Conservation (phyloP, 2,888 invertebrate species). For the Amiota minor region DNA sequence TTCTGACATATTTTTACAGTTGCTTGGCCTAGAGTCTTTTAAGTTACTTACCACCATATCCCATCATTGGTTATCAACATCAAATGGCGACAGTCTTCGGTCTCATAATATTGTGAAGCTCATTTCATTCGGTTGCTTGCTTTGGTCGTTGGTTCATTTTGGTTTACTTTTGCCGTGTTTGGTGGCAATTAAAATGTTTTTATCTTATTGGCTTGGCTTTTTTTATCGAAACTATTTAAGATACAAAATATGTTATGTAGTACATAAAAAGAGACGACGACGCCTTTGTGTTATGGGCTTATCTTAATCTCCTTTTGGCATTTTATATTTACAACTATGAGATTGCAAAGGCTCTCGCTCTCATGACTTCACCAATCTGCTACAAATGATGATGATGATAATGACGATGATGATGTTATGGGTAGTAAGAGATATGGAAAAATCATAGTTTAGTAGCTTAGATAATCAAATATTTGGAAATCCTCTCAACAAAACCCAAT, state of each 20-base stretch:
- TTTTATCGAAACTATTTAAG: conserved; percentile 54
- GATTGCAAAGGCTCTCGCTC: no score
- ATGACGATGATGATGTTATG: no score
- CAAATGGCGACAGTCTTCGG: conserved; percentile 1
- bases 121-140: background rate
- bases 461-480: no score
- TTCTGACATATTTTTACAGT: conserved; percentile 52
- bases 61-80: background rate
- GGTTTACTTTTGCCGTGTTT: conserved; percentile 55
- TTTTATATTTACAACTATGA: background rate
- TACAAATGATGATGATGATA: no score
- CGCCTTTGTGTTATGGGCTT: conserved; percentile 7
- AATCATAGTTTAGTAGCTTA: no score
- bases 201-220: conserved; percentile 61
- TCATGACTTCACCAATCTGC: no score
- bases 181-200: conserved; percentile 66
- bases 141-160: background rate
- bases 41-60: background rate
- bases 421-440: no score
- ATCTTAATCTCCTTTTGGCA: conserved; percentile 2
- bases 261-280: conserved; percentile 12
- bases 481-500: no score
- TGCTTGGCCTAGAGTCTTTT: conserved; percentile 54
- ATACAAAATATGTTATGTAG: conserved; percentile 35
- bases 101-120: background rate